These are phyloP conservation scores for Platerodrilus igneus DNA, from an alignment of 2,888 invertebrate species.

Conservation along the genomic window DNA sequence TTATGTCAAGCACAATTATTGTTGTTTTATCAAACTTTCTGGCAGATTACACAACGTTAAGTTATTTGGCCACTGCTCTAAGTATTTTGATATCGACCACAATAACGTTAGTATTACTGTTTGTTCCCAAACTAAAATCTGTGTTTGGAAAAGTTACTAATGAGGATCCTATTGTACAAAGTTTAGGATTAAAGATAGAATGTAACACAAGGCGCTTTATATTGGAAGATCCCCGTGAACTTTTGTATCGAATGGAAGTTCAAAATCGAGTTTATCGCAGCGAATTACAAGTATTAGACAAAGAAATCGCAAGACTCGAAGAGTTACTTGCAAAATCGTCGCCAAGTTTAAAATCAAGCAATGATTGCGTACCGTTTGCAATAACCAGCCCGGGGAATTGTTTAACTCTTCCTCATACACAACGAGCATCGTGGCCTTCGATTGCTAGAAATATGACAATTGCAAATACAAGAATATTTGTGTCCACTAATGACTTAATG, in stretches of 20 bases:
- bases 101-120: conserved; percentile 77
- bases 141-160: conserved; percentile 64
- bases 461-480: conserved; percentile 21
- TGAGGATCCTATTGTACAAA: conserved; percentile 74
- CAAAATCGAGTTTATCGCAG: conserved; percentile 85
- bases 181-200: conserved; percentile 83
- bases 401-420: conserved; percentile 5
- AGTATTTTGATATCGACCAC: conserved; percentile 83
- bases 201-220: conserved; percentile 68
- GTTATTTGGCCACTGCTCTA: conserved; percentile 76
- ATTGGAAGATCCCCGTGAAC: conserved; percentile 71
- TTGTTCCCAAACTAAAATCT: conserved; percentile 78
- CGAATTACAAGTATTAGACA: conserved; percentile 74
- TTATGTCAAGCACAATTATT: conserved; percentile 82
- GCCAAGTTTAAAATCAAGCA: conserved; percentile 10
- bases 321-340: conserved; percentile 51
- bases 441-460: no score
- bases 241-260: conserved; percentile 82
- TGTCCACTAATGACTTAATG: conserved; percentile 33
- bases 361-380: not conserved
- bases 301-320: conserved; percentile 72
- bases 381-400: conserved; percentile 7
- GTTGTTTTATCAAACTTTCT: conserved; percentile 86
- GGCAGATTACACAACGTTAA: conserved; percentile 73
- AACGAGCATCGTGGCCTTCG: conserved; percentile 37